phyloP scores from a whole-genome alignment of 1,140 invertebrate species.

The Drosophila parvula region DNA sequence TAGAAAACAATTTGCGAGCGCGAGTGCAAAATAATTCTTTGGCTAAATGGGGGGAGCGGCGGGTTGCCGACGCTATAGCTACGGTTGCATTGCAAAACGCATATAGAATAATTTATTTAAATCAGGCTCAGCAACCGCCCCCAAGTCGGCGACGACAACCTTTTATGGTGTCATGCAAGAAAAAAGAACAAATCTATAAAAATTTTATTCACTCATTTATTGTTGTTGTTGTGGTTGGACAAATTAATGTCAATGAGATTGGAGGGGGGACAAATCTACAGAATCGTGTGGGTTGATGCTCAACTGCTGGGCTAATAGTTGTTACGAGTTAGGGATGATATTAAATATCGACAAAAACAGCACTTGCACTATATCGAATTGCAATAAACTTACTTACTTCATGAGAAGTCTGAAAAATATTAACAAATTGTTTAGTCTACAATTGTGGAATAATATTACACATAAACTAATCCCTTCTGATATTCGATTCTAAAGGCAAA shows the following conservation, averaged over 20 bases:
- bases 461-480: background rate
- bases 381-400: background rate
- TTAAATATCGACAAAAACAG: background rate
- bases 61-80: too few relatives aligned
- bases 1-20: conserved; percentile 58
- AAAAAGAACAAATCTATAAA: conserved; percentile 57
- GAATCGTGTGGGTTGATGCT: conserved; percentile 29
- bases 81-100: conserved; percentile 60
- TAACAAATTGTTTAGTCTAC: background rate
- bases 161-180: conserved; percentile 70
- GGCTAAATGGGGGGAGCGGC: conserved; percentile 14
- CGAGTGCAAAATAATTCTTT: conserved; percentile 49
- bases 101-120: conserved; percentile 83
- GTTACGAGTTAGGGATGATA: conserved; percentile 3
- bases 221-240: conserved; percentile 33
- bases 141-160: conserved; percentile 66
- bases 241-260: conserved; percentile 56
- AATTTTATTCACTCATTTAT: conserved; percentile 45
- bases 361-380: background rate
- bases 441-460: background rate
- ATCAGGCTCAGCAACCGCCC: conserved; percentile 72
- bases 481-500: background rate
- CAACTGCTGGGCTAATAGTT: conserved; percentile 37
- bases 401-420: background rate
- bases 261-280: conserved; percentile 7